Conservation (phyloP, 2,888 invertebrate genomes). For the Tridacna gigas region DNA sequence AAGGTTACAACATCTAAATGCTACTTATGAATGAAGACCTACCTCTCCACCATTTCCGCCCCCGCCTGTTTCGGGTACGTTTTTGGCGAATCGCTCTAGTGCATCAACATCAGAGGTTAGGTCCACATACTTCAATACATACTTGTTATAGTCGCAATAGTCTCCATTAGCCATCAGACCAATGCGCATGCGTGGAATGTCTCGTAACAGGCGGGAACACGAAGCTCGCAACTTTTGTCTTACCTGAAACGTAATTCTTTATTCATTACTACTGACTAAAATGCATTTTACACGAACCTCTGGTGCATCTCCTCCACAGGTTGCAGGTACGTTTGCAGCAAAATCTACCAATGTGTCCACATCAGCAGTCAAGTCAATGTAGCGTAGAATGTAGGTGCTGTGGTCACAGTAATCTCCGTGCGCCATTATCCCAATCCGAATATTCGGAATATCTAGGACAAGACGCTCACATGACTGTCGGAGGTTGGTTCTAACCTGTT, state of each 20-base stretch:
- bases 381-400: constrained; percentile 71
- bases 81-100: constrained; percentile 73
- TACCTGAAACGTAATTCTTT: constrained; percentile 66
- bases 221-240: constrained; percentile 72
- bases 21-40: constrained; percentile 23
- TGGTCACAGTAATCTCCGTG: constrained; percentile 83
- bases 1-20: not conserved
- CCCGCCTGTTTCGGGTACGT: constrained; percentile 74
- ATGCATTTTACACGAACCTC: constrained; percentile 71
- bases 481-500: constrained; percentile 68
- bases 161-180: constrained; percentile 82
- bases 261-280: not conserved
- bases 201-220: constrained; percentile 73
- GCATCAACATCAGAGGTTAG: constrained; percentile 77
- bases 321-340: constrained; percentile 71
- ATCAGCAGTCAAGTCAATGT: constrained; percentile 77
- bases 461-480: constrained; percentile 74
- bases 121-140: constrained; percentile 73
- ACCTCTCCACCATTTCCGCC: constrained; percentile 82
- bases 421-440: constrained; percentile 81
- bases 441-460: constrained; percentile 77
- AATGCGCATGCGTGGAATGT: constrained; percentile 79
- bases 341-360: constrained; percentile 75
- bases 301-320: constrained; percentile 79
- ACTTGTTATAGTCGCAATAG: constrained; percentile 76